phyloP scores from a whole-genome alignment of 2,113 vertebrate species.

The Mionectes macconnelli region DNA sequence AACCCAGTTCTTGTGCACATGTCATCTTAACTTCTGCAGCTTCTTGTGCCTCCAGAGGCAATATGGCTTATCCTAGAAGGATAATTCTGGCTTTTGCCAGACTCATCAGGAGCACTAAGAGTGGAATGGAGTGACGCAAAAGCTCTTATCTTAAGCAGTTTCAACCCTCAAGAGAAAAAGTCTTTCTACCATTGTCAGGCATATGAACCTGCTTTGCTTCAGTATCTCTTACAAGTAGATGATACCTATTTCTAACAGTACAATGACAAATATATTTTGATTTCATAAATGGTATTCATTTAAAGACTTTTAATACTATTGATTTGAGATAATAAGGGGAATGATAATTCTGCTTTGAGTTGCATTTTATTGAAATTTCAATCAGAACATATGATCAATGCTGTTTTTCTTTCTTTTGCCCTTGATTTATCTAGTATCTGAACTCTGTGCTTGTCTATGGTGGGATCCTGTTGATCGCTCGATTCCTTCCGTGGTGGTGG shows the following conservation, averaged over 20 bases:
- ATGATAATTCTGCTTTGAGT: slow-evolving; percentile 3
- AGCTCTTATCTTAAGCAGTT: slow-evolving; percentile 43
- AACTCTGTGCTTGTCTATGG: slow-evolving; percentile 74
- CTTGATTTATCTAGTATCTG: slow-evolving; percentile 74
- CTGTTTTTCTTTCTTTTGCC: slow-evolving; percentile 74
- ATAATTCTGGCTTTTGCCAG: neutral
- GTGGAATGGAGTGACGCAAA: neutral
- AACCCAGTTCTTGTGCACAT: neutral
- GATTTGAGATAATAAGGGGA: neutral
- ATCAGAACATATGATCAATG: slow-evolving; percentile 56
- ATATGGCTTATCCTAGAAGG: neutral
- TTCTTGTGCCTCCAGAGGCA: neutral
- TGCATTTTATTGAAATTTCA: slow-evolving; percentile 28
- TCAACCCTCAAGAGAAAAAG: neutral
- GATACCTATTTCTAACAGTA: neutral
- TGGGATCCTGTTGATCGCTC: slow-evolving; percentile 72
- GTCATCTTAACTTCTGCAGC: neutral
- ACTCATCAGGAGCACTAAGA: neutral
- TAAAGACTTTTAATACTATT: neutral
- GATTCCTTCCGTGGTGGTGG: slow-evolving; percentile 73
- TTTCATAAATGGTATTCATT: neutral
- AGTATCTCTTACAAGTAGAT: neutral
- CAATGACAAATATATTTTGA: neutral
- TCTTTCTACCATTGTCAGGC: neutral
- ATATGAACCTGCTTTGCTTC: neutral